Conservation (phyloP, 2,797 vertebrate species). For the Malurus splendens region DNA sequence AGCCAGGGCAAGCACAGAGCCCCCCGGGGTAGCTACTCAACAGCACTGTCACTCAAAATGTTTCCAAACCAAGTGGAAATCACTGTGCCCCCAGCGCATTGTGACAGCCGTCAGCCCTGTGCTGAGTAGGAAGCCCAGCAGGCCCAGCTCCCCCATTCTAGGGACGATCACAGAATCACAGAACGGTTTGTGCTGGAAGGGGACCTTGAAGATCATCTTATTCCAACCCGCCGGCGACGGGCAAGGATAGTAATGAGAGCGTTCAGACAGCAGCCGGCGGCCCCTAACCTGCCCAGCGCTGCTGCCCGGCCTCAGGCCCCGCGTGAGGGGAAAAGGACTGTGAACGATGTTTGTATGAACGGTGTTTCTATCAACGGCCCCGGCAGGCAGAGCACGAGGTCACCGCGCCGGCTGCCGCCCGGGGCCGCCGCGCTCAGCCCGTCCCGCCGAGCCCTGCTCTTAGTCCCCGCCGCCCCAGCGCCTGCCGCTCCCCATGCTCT, state of each 20-base stretch:
- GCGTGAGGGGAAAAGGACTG: rapidly evolving
- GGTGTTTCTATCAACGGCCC: neutral
- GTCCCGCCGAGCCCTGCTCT: neutral
- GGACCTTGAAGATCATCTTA: neutral
- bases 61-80: neutral
- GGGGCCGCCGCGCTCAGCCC: neutral
- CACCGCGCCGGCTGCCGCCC: neutral
- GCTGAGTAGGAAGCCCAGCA: neutral
- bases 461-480: neutral
- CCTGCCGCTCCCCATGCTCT: neutral
- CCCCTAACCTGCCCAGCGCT: neutral
- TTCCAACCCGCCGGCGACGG: neutral
- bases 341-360: neutral
- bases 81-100: rapidly evolving
- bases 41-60: neutral
- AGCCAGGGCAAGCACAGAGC: neutral
- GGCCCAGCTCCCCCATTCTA: neutral
- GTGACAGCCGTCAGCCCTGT: neutral
- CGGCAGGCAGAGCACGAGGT: neutral
- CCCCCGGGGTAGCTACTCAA: neutral
- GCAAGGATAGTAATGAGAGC: neutral
- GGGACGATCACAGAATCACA: rapidly evolving
- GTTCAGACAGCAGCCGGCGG: neutral
- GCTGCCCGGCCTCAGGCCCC: neutral
- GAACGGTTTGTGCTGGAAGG: neutral